phyloP scores from a whole-genome alignment of 2,888 invertebrate species.

The Hypolimnas misippus region DNA sequence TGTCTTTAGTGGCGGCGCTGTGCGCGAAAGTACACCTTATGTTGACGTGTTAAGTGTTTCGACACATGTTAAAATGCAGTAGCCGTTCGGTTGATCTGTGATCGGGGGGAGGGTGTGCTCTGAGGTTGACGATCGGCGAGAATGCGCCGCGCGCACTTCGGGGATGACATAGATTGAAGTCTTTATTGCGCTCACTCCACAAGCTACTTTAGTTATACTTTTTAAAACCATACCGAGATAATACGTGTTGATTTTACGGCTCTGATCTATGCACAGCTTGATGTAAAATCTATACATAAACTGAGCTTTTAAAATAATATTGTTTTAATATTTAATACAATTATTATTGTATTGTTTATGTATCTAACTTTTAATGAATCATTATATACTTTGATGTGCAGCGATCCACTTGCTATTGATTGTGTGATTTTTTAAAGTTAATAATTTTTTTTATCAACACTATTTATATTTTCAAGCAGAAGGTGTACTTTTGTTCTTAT shows the following conservation, averaged over 20 bases:
- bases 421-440: no score
- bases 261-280: background rate
- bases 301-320: background rate
- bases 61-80: slow-evolving; percentile 39
- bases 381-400: no score
- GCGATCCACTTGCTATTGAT: no score
- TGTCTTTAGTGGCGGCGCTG: slow-evolving; percentile 20
- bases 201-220: slow-evolving; percentile 35
- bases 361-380: no score
- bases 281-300: background rate
- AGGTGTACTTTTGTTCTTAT: no score
- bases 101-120: slow-evolving; percentile 53
- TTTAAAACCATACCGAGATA: slow-evolving; percentile 30
- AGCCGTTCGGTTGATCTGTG: slow-evolving; percentile 51
- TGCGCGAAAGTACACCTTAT: slow-evolving; percentile 49
- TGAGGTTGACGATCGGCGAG: slow-evolving; percentile 79
- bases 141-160: slow-evolving; percentile 71
- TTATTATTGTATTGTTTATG: no score
- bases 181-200: slow-evolving; percentile 55
- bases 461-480: no score
- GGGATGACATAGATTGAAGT: slow-evolving; percentile 68
- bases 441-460: no score
- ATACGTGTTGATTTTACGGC: slow-evolving; percentile 15
- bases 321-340: no score
- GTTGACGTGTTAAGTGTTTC: slow-evolving; percentile 50